Evolutionary conservation across 1,140 invertebrate species (phyloP).

Genomic region (Lucilia sericata): DNA sequence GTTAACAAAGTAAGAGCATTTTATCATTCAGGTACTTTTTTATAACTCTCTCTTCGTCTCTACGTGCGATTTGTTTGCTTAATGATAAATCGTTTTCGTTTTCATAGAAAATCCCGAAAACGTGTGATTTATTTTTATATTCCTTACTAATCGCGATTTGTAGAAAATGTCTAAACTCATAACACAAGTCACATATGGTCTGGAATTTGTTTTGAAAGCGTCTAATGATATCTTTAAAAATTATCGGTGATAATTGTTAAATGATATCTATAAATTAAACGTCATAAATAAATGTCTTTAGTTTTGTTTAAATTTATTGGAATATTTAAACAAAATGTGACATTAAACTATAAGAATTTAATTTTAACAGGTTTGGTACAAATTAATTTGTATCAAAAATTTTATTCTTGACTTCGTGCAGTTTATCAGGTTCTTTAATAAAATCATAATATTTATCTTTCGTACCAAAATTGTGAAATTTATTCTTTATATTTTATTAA

Average conservation of each 20-base stretch:
- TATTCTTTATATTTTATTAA: not conserved
- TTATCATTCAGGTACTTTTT: not conserved
- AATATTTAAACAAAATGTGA: no score
- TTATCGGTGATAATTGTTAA: not conserved
- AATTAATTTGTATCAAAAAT: no score
- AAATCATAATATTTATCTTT: not conserved
- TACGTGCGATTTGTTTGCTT: not conserved
- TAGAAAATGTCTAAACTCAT: not conserved
- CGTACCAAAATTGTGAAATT: not conserved
- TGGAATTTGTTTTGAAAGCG: no score
- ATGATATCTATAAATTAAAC: not conserved
- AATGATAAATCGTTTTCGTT: conserved; percentile 2
- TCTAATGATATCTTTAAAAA: not conserved
- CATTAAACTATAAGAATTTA: no score
- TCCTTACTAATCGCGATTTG: not conserved
- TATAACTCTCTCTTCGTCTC: not conserved
- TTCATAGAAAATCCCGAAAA: conserved; percentile 4
- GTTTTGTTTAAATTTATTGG: no score
- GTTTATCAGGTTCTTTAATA: not conserved
- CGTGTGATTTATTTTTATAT: conserved; percentile 33
- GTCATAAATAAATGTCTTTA: not conserved
- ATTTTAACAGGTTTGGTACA: no score
- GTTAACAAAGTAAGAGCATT: not conserved
- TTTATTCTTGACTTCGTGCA: not conserved
- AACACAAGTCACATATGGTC: no score